Base-by-base conservation (phyloP, 2,888 invertebrate genomes). In the Spilarctia lutea region DNA sequence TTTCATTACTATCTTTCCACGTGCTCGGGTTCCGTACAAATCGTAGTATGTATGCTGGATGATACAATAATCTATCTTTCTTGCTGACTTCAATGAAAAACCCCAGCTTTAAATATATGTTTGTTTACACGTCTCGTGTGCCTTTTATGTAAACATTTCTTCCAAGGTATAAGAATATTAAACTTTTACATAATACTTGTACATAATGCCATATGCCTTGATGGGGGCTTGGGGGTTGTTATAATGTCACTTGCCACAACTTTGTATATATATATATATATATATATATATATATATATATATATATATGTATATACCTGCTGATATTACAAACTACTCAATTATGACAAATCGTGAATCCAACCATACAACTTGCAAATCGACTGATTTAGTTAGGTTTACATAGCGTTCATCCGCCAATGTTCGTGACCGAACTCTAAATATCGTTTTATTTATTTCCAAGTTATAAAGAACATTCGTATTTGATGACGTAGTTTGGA, bases 341-440 rank as follows among this genome's bases (percentile, higher is more conserved):
- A 77, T 74, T 72, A 66, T 74, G 74, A 73, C 72, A 75, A 75
- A 78, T 78, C 65, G 52, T 33, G 20, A 68, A 79, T 76, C 76
- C 60, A 72, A 68, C 65, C 42, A 75, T 72, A 65, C 74, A 68
- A 69, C 24, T 72, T 80, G 85, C 83, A 84, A 83, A 81, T 79
- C 66, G 84, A 83, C 87, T 86, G 77, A 78, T 85, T 80, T 81
- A 89, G 91, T 91, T 91, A 91, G 85, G 88, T 79, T 85, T 85
- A 86, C 88, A 89, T 86, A 75, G 87, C 86, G 85, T 82, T 85
- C 82, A 85, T 83, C 83, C 85, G 86, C 81, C 81, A 79, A 77
- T 73, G 83, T 77, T 87, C 94, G 93, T 94, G 94, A 91, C 89
- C 82, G 82, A 84, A 92, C 89, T 94, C 80, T 85, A 91, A 92